These are phyloP conservation scores for Tetrao urogallus DNA, from an alignment of 2,113 vertebrate species.

Conservation along the genomic window DNA sequence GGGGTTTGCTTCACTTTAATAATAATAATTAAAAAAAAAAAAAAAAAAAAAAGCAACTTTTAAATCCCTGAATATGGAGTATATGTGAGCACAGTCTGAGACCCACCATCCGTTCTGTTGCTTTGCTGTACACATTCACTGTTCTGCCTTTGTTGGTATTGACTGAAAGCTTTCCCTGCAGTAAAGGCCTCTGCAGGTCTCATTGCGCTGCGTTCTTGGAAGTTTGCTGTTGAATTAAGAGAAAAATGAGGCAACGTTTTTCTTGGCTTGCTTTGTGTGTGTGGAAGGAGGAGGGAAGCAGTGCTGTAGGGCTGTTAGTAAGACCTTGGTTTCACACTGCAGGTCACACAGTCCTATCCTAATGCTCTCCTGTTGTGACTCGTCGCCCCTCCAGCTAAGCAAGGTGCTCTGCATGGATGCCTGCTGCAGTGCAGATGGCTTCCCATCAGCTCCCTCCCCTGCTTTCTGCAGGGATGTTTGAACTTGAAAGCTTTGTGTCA, in stretches of 20 bases:
- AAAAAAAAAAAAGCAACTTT: background rate
- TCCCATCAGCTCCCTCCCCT: background rate
- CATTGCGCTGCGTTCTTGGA: accelerated
- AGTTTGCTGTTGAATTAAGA: background rate
- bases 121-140: background rate
- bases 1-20: background rate
- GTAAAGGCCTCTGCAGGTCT: accelerated
- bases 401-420: background rate
- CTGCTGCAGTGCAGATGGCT: background rate
- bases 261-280: accelerated
- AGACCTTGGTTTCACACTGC: accelerated
- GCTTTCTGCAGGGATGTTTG: accelerated
- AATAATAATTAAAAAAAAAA: background rate
- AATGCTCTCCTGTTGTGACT: background rate
- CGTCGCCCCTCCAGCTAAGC: background rate
- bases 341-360: accelerated
- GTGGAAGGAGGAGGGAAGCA: background rate
- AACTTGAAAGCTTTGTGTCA: background rate
- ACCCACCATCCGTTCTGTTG: accelerated
- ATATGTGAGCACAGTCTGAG: background rate
- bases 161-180: background rate
- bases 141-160: accelerated
- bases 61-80: background rate
- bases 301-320: accelerated
- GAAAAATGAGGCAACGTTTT: accelerated